Conservation (phyloP, 2,797 vertebrate species). For the Melanotaenia parkinsoni region DNA sequence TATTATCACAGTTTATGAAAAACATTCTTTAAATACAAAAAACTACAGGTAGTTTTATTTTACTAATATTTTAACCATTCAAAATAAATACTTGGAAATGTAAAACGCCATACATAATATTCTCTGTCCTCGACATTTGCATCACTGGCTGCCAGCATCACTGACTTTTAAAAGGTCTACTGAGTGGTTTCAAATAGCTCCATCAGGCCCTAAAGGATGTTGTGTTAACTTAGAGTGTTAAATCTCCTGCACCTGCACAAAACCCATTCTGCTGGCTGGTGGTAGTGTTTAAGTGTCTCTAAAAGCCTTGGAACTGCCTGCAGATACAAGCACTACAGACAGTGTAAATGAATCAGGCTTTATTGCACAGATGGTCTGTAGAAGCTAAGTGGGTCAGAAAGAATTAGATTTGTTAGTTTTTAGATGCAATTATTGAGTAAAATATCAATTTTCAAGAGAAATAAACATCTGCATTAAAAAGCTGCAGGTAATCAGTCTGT, state of each 20-base stretch:
- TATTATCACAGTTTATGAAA: conserved; percentile 10
- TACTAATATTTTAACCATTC: conserved; percentile 26
- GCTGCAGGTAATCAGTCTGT: conserved; percentile 10
- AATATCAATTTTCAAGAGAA: not conserved
- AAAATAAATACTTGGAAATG: conserved; percentile 11
- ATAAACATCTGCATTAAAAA: not conserved
- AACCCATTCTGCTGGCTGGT: conserved; percentile 35
- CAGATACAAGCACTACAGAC: conserved; percentile 26
- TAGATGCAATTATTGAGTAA: conserved; percentile 11
- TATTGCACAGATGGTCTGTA: conserved; percentile 42
- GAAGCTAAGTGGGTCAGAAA: conserved; percentile 25
- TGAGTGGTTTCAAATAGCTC: conserved; percentile 51
- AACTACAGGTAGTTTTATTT: not conserved
- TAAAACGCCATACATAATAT: conserved; percentile 23
- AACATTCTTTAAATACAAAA: not conserved
- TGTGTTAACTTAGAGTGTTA: conserved; percentile 37
- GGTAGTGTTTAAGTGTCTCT: conserved; percentile 33
- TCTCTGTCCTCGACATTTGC: conserved; percentile 38
- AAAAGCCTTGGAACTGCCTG: conserved; percentile 40
- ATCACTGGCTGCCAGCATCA: conserved; percentile 15
- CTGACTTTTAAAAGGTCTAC: conserved; percentile 38
- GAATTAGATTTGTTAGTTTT: conserved; percentile 36
- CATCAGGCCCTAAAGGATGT: conserved; percentile 41
- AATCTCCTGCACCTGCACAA: conserved; percentile 44
- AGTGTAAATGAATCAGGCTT: conserved; percentile 38